These are phyloP conservation scores for Oreotrochilus melanogaster DNA, from an alignment of 2,113 vertebrate species.

Conservation along the genomic window DNA sequence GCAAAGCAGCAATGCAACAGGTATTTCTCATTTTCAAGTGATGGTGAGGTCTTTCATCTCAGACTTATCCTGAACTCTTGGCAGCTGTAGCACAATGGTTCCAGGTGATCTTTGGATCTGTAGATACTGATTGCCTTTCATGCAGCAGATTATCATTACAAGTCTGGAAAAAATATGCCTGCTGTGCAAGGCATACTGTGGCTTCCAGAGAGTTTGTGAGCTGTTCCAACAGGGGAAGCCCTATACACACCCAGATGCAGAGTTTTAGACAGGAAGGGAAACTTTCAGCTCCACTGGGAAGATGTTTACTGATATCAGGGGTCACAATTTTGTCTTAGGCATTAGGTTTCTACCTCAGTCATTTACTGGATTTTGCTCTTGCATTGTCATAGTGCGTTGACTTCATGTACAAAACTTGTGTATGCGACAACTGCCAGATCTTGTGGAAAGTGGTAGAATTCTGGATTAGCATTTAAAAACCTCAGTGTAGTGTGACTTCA, in stretches of 20 bases:
- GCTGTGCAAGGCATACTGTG: neutral
- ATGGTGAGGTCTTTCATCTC: neutral
- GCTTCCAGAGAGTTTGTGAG: neutral
- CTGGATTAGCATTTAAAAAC: neutral
- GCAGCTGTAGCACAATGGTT: neutral
- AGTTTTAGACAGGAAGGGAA: neutral
- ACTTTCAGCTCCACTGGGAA: neutral
- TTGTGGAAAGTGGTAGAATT: neutral
- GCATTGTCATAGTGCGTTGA: neutral
- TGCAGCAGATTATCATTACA: neutral
- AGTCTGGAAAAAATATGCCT: neutral
- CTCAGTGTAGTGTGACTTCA: neutral
- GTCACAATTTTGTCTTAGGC: neutral
- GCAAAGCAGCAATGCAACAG: neutral
- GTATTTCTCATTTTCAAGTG: neutral
- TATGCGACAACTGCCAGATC: neutral
- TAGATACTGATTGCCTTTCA: neutral
- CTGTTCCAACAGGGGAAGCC: neutral
- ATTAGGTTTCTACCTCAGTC: neutral
- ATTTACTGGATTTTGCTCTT: neutral
- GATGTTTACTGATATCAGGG: neutral
- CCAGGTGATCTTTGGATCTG: neutral
- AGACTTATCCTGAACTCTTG: conserved; percentile 20
- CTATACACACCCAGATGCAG: neutral
- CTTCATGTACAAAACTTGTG: neutral